Base-by-base conservation (phyloP, 2,113 vertebrate genomes). In the Oncorhynchus kisutch region DNA sequence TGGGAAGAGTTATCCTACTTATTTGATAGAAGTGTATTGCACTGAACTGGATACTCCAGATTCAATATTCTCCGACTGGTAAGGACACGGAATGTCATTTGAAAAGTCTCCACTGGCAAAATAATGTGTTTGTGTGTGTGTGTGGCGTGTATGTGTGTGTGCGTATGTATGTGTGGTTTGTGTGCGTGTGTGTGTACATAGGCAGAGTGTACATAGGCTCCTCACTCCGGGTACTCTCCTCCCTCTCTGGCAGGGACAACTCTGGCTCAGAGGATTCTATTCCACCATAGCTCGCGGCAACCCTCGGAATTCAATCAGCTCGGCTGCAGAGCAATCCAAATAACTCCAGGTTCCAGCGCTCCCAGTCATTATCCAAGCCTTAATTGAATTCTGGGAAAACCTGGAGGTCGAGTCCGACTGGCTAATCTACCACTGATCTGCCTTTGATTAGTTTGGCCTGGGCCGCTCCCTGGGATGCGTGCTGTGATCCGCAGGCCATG, bases 371-470 rank as follows among this genome's bases (percentile, higher is more conserved):
- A 91, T 81, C 84, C 76, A 62, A 81, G 39, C 78, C n/a, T 73
- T 91, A 90, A 93, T 93, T 92, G 88, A 90, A 91, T 92, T 87
- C 82, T 77, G 83, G 83, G 77, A 87, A 82, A 91, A 90, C 80
- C 86, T 88, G 82, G 91, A 89, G 88, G 89, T 90, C 76, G 77
- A 84, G 84, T 78, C 76, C 4, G 9, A 82, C 85, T 76, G 81
- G 85, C 81, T 92, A 91, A 92, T 91, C 88, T 87, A 91, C 86
- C 82, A 69, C 88, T 91, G 88, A 90, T 92, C 90, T 92, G 85
- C 84, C 84, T 91, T 45, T 45, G 39, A 45, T 84, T 89, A 91
- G 86, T 90, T 84, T 80, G 89, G 84, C 84, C 80, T 70, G 81
- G 77, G 78, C 79, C 70, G 11, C 72, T 83, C 72, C 70, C 71